Evolutionary conservation across 2,113 vertebrate species (phyloP).

Genomic region (Anarhynchus alexandrinus): DNA sequence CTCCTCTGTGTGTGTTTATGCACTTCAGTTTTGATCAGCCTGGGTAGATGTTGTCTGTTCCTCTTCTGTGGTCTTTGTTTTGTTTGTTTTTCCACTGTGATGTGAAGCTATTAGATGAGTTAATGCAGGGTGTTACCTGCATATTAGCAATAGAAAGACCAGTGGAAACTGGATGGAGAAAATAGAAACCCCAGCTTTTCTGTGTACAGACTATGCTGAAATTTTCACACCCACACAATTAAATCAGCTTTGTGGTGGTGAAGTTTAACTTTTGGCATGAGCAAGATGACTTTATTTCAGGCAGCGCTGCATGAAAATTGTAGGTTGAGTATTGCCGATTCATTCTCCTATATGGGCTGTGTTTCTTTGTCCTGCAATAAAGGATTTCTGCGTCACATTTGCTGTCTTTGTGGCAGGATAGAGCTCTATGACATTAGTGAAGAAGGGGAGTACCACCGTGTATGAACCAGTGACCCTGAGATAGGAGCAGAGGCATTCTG

Average conservation of each 20-base stretch:
- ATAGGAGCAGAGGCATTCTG: neutral
- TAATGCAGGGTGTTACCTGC: neutral
- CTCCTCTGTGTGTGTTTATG: neutral
- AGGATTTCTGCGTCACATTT: neutral
- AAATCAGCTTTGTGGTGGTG: neutral
- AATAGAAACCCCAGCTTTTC: neutral
- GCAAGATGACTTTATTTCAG: neutral
- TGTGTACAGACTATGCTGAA: neutral
- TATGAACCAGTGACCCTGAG: neutral
- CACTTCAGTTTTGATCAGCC: neutral
- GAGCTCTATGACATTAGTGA: neutral
- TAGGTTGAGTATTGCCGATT: neutral
- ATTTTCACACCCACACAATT: neutral
- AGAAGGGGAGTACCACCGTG: neutral
- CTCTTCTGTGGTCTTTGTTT: neutral
- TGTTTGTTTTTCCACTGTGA: neutral
- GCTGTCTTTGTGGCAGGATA: neutral
- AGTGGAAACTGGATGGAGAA: neutral
- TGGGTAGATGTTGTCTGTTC: neutral
- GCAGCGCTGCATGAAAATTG: neutral
- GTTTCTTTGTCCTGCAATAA: neutral
- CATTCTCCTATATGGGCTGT: neutral
- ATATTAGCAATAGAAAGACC: neutral
- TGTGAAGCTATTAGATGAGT: neutral
- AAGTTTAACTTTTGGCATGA: neutral